Base-by-base conservation (phyloP, 2,113 vertebrate genomes). In the Candoia aspera region DNA sequence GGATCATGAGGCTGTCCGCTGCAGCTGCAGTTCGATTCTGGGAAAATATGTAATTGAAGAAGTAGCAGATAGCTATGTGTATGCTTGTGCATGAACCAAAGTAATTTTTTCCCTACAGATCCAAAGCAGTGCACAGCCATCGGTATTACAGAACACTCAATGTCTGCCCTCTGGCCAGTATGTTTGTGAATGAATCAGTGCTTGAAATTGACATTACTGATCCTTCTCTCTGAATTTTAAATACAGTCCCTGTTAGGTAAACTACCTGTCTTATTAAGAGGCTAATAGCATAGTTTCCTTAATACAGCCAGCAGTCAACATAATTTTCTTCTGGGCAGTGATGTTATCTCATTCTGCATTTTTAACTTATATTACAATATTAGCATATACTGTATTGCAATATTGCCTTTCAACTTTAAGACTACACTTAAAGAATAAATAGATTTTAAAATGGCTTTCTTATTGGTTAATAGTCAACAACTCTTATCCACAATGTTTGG, bases 391-490 rank as follows among this genome's bases (percentile, higher is more conserved):
- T 33, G n/a, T 73, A 79, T 79, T 9, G 21, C 73, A 42, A 79
- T 42, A 79, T 58, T 88, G 42, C 2, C 3, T 0, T 58, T 87
- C 2, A 59, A 37, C 33, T 57, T 33, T 37, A 88, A 26, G 37
- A 59, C 2, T 59, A 33, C 46, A 33, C 11, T 1, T 0, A 33
- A 88, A 88, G 57, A 55, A 88, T 87, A 58, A 59, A 87, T 58
- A 29, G 55, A 95, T 87, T 42, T 79, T 79, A 84, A 84, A 87
- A 94, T 90, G 91, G 73, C 88, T 90, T 57, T 21, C 6, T 60
- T 4, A 58, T 59, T 54, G 64, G 64, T 94, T 92, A 87, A 84
- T 29, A 93, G 92, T 64, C 89, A 95, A 15, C 6, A 92, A 46
- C 62, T 84, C 12, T 84, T 55, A 0, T 1, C 4, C 26, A 87